A percentile compares a stretch with the other conserved stretches of the same genome.
phyloP scores from a whole-genome alignment of 1,140 invertebrate genomes.

The Proctacanthus coquilletti region DNA sequence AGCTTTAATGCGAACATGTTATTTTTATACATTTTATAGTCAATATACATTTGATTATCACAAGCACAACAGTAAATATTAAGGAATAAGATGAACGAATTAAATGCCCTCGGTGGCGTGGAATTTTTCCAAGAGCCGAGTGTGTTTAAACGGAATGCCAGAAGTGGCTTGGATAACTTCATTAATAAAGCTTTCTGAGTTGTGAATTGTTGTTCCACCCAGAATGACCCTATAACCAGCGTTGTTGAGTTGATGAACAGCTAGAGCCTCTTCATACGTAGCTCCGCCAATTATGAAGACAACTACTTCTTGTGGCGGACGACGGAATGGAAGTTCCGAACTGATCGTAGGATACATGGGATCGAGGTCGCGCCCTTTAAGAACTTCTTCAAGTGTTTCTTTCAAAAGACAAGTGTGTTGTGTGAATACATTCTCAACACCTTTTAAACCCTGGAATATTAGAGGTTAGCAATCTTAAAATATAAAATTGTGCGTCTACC shows the following conservation, averaged over 20 bases:
- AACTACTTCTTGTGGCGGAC: slow-evolving; percentile 73
- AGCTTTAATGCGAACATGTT: too few species aligned
- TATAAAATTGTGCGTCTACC: too few species aligned
- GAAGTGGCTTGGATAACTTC: slow-evolving; percentile 44
- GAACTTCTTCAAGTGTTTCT: slow-evolving; percentile 74
- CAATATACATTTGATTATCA: not conserved
- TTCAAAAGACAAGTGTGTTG: slow-evolving; percentile 81
- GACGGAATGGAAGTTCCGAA: slow-evolving; percentile 35
- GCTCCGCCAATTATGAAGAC: slow-evolving; percentile 92
- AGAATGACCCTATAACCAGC: slow-evolving; percentile 64
- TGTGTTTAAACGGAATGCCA: slow-evolving; percentile 36
- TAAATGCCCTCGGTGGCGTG: slow-evolving; percentile 3
- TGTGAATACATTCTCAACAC: slow-evolving; percentile 95
- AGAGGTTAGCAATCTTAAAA: slow-evolving; percentile 3
- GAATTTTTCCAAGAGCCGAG: slow-evolving; percentile 27
- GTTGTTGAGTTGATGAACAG: slow-evolving; percentile 74
- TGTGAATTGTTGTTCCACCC: slow-evolving; percentile 84
- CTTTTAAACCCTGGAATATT: slow-evolving; percentile 63
- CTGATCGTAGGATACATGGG: slow-evolving; percentile 69
- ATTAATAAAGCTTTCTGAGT: slow-evolving; percentile 62
- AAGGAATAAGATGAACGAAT: not conserved
- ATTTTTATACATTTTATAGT: too few species aligned
- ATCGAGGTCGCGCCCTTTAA: slow-evolving; percentile 74
- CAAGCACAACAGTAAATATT: not conserved
- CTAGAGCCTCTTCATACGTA: slow-evolving; percentile 89